phyloP scores from a whole-genome alignment of 2,797 vertebrate genomes.

The Cheracebus regulus region DNA sequence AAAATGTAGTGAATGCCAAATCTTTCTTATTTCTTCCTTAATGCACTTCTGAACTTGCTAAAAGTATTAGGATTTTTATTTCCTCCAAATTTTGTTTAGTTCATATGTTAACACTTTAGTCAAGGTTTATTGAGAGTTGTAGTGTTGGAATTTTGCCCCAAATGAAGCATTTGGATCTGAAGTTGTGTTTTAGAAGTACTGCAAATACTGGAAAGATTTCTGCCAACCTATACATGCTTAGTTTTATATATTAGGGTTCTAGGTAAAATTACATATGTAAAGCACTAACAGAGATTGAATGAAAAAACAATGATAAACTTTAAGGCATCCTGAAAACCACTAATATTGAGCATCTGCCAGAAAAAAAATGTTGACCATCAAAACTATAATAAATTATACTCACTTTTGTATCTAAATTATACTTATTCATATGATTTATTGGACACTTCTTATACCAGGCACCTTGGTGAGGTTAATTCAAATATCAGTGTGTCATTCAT shows the following conservation, averaged over 20 bases:
- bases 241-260: neutral
- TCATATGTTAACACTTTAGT: conserved; percentile 43
- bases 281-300: neutral
- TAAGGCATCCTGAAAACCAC: neutral
- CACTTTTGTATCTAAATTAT: neutral
- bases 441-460: neutral
- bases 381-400: neutral
- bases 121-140: neutral
- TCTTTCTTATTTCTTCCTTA: neutral
- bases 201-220: neutral
- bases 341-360: neutral
- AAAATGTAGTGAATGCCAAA: neutral
- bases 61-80: neutral
- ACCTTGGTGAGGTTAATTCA: neutral
- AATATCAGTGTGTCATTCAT: neutral
- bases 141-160: neutral
- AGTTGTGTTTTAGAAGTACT: neutral
- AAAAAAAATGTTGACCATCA: neutral
- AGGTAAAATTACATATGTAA: conserved; percentile 18
- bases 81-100: neutral
- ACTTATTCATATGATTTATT: neutral
- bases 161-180: neutral
- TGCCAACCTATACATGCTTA: neutral
- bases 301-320: neutral
- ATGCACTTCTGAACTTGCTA: conserved; percentile 19